Base-by-base conservation (phyloP, 35 echinoderm and acorn worm species). In the Acanthaster planci region DNA sequence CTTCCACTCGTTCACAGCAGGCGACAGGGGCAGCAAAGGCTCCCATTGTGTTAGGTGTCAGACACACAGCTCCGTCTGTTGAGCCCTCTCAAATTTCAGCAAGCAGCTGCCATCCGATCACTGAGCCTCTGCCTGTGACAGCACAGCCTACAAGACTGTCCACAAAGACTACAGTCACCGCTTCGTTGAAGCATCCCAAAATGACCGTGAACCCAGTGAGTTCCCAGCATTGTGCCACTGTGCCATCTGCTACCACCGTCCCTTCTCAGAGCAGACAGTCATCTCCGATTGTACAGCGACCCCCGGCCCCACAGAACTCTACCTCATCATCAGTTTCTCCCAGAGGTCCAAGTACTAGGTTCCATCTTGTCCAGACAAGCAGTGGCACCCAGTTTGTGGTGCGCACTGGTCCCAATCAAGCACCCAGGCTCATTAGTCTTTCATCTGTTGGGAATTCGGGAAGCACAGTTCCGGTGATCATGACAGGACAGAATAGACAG, bases 281-380 rank as follows among this genome's bases (percentile, higher is more conserved):
- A 47, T 12, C 42, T 47, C 42, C 4, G 42, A 47, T 47, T 47
- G 12, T 47, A 47, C 42, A 47, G 4, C 42, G 42, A 47, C 4
- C 42, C 42, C 42, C 12, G 12, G 42, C 12, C 4, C 42, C 42
- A 6, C 42, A 47, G 42, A 47, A 47, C 42, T 12, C 42, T 47
- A 12, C 12, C 42, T 47, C 12, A 12, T 4, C 12, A 47, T 47
- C 42, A 6, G 12, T 6, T 47, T 12, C 42, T 12, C 34, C 64
- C 14, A 26, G 30, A 72, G 30, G 12, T 72, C 64, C 64, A 72
- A 26, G 64, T 34, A 72, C 3, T 35, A 21, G 23, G 34, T 4
- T 72, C 30, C 64, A 72, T 34, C 64, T 72, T 35, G n/a, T 72
- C 14, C 64, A 72, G 64, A 72, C 64, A 72, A 34, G 5, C 64